These are phyloP conservation scores for Kryptolebias ocellatus DNA, from an alignment of 2,797 vertebrate species.

Conservation along the genomic window DNA sequence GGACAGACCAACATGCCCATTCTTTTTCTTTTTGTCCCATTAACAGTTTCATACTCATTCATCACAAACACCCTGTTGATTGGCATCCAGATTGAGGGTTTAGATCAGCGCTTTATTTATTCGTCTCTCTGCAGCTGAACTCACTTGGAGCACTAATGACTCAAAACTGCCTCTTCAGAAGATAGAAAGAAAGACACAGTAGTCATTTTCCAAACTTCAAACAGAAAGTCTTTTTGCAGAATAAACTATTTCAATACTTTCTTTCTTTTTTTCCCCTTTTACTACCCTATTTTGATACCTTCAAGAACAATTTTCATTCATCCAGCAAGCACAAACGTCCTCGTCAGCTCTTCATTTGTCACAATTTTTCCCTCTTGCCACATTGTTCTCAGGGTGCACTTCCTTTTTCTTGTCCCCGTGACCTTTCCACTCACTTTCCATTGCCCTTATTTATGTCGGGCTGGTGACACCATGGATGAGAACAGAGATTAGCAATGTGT, in stretches of 20 bases:
- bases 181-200: slow-evolving; percentile 40
- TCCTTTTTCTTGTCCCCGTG: slow-evolving; percentile 21
- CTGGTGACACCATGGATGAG: slow-evolving; percentile 55
- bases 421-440: slow-evolving; percentile 48
- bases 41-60: slow-evolving; percentile 48
- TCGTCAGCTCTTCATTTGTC: slow-evolving; percentile 19
- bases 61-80: slow-evolving; percentile 43
- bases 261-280: background rate
- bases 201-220: slow-evolving; percentile 32
- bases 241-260: background rate
- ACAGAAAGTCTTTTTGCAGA: slow-evolving; percentile 12
- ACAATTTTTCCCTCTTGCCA: background rate
- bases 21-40: slow-evolving; percentile 22
- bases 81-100: slow-evolving; percentile 49
- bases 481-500: slow-evolving; percentile 63
- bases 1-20: slow-evolving; percentile 2
- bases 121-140: slow-evolving; percentile 34
- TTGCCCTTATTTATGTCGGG: slow-evolving; percentile 38
- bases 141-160: slow-evolving; percentile 62
- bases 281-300: slow-evolving; percentile 14
- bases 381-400: background rate
- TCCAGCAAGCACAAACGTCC: slow-evolving; percentile 3
- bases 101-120: slow-evolving; percentile 41
- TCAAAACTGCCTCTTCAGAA: slow-evolving; percentile 38
- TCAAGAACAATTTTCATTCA: slow-evolving; percentile 25